These are phyloP conservation scores for Eledona agricola DNA, from an alignment of 2,888 invertebrate genomes.

Conservation along the genomic window DNA sequence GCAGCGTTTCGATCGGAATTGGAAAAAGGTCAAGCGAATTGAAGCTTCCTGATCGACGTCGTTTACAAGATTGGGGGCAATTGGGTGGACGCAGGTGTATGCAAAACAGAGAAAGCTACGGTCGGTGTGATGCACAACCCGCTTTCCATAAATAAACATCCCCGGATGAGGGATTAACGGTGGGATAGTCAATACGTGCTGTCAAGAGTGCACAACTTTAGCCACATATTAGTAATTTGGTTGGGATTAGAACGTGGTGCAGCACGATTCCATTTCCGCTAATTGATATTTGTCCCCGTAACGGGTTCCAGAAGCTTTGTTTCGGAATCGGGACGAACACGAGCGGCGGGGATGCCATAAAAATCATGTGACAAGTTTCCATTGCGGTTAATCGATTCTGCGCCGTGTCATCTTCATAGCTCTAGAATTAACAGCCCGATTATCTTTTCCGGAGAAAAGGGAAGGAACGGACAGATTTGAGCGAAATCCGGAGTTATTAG, in stretches of 20 bases:
- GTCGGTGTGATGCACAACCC: too few species aligned
- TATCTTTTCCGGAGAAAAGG: slow-evolving; percentile 3
- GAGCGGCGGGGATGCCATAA: background rate
- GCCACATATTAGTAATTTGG: too few species aligned
- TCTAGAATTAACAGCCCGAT: background rate
- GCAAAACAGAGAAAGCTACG: slow-evolving; percentile 16
- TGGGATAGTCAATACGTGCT: too few species aligned
- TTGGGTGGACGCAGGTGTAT: slow-evolving; percentile 23
- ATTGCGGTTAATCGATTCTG: slow-evolving; percentile 1
- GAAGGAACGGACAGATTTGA: slow-evolving; percentile 10
- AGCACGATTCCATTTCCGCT: slow-evolving; percentile 4
- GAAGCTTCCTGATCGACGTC: slow-evolving; percentile 21
- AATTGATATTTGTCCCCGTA: slow-evolving; percentile 20
- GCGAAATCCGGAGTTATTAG: slow-evolving; percentile 28
- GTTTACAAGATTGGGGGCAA: slow-evolving; percentile 20
- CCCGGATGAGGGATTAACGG: too few species aligned
- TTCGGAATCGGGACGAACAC: slow-evolving; percentile 6
- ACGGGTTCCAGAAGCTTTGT: slow-evolving; percentile 5
- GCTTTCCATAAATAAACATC: slow-evolving; percentile 18
- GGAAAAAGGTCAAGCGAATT: too few species aligned
- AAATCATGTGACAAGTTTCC: slow-evolving; percentile 10
- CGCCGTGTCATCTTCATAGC: slow-evolving; percentile 5
- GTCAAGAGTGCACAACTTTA: too few species aligned
- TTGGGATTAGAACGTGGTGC: slow-evolving; percentile 6
- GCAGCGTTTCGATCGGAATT: too few species aligned